phyloP scores from a whole-genome alignment of 2,113 vertebrate genomes.

The Motacilla tschutschensis region DNA sequence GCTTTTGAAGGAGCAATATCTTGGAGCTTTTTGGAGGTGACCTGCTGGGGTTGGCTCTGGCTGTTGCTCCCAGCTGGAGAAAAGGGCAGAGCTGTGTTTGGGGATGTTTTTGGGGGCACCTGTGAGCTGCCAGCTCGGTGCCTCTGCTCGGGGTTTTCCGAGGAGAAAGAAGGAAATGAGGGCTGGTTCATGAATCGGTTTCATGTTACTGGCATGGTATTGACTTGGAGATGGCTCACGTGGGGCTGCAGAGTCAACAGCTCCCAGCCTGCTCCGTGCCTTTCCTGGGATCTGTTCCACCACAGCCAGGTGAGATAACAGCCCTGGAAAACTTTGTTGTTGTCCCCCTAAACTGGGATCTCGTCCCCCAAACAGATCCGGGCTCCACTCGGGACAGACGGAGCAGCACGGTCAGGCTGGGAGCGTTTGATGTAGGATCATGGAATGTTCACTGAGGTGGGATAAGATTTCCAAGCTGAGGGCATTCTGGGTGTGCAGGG shows the following conservation, averaged over 20 bases:
- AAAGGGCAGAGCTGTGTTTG: neutral
- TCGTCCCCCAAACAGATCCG: fast-evolving
- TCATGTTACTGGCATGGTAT: neutral
- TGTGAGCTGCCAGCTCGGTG: fast-evolving
- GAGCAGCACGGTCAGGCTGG: fast-evolving
- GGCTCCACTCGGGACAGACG: fast-evolving
- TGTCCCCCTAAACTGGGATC: neutral
- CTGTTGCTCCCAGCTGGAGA: neutral
- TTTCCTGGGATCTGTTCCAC: neutral
- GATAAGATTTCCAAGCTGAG: neutral
- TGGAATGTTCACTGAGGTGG: neutral
- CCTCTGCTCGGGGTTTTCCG: neutral
- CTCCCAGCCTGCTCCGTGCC: neutral
- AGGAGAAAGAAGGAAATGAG: neutral
- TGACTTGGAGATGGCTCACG: constrained; percentile 25
- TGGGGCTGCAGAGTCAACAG: constrained; percentile 35
- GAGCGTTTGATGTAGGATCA: fast-evolving
- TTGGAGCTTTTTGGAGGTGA: neutral
- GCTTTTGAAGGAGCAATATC: neutral
- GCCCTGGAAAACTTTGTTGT: neutral
- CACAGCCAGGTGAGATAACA: fast-evolving
- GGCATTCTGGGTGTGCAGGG: neutral
- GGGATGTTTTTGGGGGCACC: neutral
- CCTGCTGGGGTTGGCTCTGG: neutral
- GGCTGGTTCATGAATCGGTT: neutral